Conservation (phyloP, 1,140 invertebrate genomes). For the Colletes latitarsis region DNA sequence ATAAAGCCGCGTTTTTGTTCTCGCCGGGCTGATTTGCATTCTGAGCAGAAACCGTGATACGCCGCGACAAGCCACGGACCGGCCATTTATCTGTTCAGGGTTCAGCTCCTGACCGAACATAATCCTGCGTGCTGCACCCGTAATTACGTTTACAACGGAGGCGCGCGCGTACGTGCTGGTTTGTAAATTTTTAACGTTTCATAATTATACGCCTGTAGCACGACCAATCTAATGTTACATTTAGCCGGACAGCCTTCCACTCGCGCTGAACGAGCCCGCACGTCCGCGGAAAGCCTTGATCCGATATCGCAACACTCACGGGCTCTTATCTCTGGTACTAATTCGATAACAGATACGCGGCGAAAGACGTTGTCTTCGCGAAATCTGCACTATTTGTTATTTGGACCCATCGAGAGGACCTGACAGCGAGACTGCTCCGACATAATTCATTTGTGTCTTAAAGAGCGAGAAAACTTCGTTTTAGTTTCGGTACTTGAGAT, state of each 20-base stretch:
- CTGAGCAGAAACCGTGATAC: conserved; percentile 37
- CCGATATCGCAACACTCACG: conserved; percentile 3
- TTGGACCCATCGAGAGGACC: too few relatives aligned
- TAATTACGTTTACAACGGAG: conserved; percentile 41
- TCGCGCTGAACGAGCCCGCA: background rate
- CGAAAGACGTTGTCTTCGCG: too few relatives aligned
- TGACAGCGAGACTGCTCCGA: too few relatives aligned
- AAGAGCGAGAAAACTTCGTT: too few relatives aligned
- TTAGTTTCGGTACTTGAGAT: too few relatives aligned
- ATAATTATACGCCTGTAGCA: conserved; percentile 43
- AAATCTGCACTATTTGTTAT: too few relatives aligned
- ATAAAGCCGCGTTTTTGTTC: conserved; percentile 26
- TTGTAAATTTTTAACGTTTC: conserved; percentile 46
- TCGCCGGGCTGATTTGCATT: conserved; percentile 35
- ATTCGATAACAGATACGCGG: background rate
- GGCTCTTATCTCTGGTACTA: background rate
- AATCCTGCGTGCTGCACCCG: conserved; percentile 11
- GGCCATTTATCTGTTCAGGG: conserved; percentile 24
- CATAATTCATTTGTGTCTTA: too few relatives aligned
- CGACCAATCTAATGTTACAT: conserved; percentile 39
- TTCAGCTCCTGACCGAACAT: background rate
- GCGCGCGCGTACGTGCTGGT: conserved; percentile 8
- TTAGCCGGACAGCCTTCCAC: conserved; percentile 13
- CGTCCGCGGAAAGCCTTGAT: conserved; percentile 47
- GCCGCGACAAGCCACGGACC: conserved; percentile 23